Base-by-base conservation (phyloP, 2,888 invertebrate species). In the Argyra leucocephala region DNA sequence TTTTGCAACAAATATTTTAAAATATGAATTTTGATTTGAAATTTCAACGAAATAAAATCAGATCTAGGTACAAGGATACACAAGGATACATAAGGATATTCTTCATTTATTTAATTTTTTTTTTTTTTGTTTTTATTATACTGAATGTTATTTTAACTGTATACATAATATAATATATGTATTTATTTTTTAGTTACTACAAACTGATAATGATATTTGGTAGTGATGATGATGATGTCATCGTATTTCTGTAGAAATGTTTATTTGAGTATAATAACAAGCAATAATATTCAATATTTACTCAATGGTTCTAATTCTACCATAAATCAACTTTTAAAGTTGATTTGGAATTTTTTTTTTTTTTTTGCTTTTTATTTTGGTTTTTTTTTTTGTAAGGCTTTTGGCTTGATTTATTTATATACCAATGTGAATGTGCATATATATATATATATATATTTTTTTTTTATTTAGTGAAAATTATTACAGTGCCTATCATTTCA, bases 281-380 rank as follows among this genome's bases (percentile, higher is more conserved):
- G 37, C 10, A 37, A 58, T 58, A 66, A 66, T 62, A 66, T 67
- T 67, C 62, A 62, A 61, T 67, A 64, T 68, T 67, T 67, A 60
- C 62, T 67, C 64, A 61, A 61, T 66, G 62, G 64, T 63, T 66
- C 65, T 64, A 67, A 67, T 67, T 67, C 64, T 64, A 64, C 37
- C 65, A 64, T 67, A 67, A 65, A 66, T 67, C 65, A 65, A 67
- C 61, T 65, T 65, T 60, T 31, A 37, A 37, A 37, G 37, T 37
- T 37, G 12, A 37, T 37, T 37, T 37, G 5, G 10, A 9, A 10
- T 15, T 15, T 10, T 37, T 37, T 37, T 37, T 10, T 37, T 9
- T 15, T 15, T 37, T 37, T 37, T 10, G 6, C 7, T 10, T 37
- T 37, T 5, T 26, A 7, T 4, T 37, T 37, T 5, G 6, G 6